phyloP scores from a whole-genome alignment of 2,113 vertebrate species.

The Numenius arquata region DNA sequence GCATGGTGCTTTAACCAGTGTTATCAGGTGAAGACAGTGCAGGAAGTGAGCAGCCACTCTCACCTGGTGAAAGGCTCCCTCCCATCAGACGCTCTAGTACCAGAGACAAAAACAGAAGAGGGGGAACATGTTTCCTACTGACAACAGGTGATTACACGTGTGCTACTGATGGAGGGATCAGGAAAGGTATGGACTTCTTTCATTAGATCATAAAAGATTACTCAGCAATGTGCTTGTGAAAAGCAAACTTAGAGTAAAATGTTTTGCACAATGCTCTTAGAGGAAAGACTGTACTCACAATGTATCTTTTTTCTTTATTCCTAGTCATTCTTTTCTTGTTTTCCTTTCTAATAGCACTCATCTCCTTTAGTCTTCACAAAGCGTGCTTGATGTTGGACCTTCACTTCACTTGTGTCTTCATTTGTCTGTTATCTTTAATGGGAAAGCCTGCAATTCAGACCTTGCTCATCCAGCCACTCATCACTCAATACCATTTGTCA shows the following conservation, averaged over 20 bases:
- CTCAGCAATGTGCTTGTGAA: slow-evolving; percentile 51
- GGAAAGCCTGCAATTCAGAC: slow-evolving; percentile 7
- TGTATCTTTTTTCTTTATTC: slow-evolving; percentile 40
- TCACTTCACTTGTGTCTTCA: slow-evolving; percentile 46
- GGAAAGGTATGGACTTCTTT: slow-evolving; percentile 86
- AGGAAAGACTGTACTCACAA: slow-evolving; percentile 46
- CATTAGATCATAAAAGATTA: slow-evolving; percentile 67
- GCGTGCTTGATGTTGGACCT: slow-evolving; percentile 46
- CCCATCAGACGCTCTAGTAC: slow-evolving; percentile 92
- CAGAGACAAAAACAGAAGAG: slow-evolving; percentile 89
- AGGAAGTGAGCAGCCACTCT: slow-evolving; percentile 92
- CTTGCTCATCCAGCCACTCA: slow-evolving; percentile 15
- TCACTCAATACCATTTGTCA: slow-evolving; percentile 10
- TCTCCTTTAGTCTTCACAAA: background rate
- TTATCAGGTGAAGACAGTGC: slow-evolving; percentile 93
- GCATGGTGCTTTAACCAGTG: slow-evolving; percentile 83
- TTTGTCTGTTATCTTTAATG: background rate
- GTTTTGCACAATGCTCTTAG: slow-evolving; percentile 25
- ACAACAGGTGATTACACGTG: slow-evolving; percentile 93
- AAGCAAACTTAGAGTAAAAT: slow-evolving; percentile 45
- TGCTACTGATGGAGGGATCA: slow-evolving; percentile 87
- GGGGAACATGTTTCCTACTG: slow-evolving; percentile 93
- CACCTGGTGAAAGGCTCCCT: slow-evolving; percentile 89
- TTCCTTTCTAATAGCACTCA: slow-evolving; percentile 34
- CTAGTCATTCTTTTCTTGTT: slow-evolving; percentile 19